These are phyloP conservation scores for Coptodon bakossiorum DNA, from an alignment of 2,113 vertebrate genomes.

Conservation along the genomic window DNA sequence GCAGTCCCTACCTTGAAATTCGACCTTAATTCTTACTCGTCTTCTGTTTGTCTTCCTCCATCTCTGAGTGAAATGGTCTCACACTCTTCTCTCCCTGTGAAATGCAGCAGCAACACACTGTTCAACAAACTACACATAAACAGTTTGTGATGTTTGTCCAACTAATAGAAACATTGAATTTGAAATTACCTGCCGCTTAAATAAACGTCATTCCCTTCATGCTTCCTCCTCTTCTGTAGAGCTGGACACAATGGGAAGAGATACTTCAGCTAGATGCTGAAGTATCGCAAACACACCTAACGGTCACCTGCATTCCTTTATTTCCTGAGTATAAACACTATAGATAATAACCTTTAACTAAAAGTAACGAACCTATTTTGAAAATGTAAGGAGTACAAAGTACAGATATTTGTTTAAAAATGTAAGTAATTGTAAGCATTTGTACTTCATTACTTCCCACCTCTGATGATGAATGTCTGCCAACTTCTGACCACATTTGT, in stretches of 20 bases:
- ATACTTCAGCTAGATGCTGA: background rate
- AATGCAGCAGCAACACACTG: background rate
- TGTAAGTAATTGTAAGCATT: background rate
- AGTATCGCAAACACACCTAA: background rate
- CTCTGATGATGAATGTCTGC: background rate
- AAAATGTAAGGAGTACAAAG: background rate
- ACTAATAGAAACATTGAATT: background rate
- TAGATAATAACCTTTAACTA: background rate
- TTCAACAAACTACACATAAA: background rate
- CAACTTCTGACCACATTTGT: background rate
- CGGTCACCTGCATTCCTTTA: background rate
- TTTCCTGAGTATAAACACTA: background rate
- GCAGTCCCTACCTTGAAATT: background rate
- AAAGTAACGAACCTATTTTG: fast-evolving
- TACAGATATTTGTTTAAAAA: background rate
- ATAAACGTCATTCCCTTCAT: background rate
- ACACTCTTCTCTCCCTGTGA: background rate
- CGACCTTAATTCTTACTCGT: background rate
- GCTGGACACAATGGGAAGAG: background rate
- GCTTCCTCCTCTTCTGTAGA: background rate
- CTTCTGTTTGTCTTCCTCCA: background rate
- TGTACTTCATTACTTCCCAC: background rate
- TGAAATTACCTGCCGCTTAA: background rate
- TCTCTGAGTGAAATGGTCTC: background rate
- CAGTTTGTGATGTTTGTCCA: background rate